These are phyloP conservation scores for Stomatorhinus walkeri DNA, from an alignment of 2,797 vertebrate species.

Conservation along the genomic window DNA sequence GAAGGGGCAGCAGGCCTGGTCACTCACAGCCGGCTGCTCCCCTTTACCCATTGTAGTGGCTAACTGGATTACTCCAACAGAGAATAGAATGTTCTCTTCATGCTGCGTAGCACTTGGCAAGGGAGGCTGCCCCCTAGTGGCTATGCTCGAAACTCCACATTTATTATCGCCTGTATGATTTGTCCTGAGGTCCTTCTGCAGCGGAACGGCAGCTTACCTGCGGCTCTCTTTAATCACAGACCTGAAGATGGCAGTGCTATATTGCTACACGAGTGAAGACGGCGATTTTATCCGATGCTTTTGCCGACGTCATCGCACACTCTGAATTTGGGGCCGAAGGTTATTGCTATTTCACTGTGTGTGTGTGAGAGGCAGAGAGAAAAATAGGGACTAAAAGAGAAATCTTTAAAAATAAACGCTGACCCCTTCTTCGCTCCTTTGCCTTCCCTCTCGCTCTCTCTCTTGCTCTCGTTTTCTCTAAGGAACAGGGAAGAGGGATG, in stretches of 20 bases:
- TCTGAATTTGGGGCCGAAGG: not conserved
- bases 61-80: constrained; percentile 13
- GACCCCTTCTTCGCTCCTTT: not conserved
- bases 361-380: not conserved
- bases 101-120: constrained; percentile 21
- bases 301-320: not conserved
- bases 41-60: not conserved
- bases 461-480: not conserved
- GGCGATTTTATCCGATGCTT: not conserved
- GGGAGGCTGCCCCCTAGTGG: constrained; percentile 15
- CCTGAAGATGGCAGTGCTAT: not conserved
- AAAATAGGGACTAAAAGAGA: not conserved
- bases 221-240: not conserved
- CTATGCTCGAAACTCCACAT: not conserved
- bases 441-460: not conserved
- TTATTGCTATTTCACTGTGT: not conserved
- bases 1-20: not conserved
- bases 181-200: not conserved
- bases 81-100: constrained; percentile 39
- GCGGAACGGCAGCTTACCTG: not conserved
- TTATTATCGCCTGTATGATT: not conserved
- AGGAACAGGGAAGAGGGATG: constrained; percentile 13
- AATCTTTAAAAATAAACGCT: constrained; percentile 8
- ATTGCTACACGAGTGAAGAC: not conserved
- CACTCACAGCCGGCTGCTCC: not conserved